phyloP scores from a whole-genome alignment of 1,140 invertebrate species.

The Drosophila pseudoananassae region DNA sequence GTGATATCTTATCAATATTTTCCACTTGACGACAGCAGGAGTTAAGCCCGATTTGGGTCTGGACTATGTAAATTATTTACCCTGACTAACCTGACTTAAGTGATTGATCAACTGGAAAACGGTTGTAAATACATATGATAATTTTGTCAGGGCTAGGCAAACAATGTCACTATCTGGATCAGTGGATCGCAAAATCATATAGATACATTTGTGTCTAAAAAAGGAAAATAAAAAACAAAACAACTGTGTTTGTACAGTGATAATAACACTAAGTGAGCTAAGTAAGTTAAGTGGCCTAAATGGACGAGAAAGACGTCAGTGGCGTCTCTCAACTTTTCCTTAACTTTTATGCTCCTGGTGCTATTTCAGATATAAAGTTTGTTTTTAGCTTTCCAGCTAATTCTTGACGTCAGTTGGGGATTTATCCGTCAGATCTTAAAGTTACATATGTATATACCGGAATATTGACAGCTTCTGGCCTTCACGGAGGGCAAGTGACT shows the following conservation, averaged over 20 bases:
- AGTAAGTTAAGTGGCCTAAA: constrained; percentile 21
- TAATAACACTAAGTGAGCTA: constrained; percentile 37
- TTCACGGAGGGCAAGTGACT: constrained; percentile 35
- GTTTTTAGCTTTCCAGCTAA: constrained; percentile 28
- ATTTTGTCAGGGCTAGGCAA: constrained; percentile 26
- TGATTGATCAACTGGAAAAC: constrained; percentile 33
- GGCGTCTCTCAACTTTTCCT: constrained; percentile 7
- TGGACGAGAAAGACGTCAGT: constrained; percentile 46
- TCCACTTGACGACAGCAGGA: constrained; percentile 13
- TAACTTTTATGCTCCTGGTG: constrained; percentile 21
- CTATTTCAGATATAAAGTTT: constrained; percentile 30
- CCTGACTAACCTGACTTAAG: constrained; percentile 5
- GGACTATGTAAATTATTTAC: constrained; percentile 32
- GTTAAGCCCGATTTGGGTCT: constrained; percentile 14
- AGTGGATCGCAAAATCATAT: constrained; percentile 21
- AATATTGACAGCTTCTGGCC: constrained; percentile 23
- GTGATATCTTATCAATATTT: constrained; percentile 40
- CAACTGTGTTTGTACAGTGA: constrained; percentile 41
- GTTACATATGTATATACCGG: neutral
- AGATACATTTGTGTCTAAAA: constrained; percentile 30
- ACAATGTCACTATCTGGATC: constrained; percentile 25
- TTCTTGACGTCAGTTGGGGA: constrained; percentile 33
- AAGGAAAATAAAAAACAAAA: constrained; percentile 17
- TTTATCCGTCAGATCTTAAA: constrained; percentile 4
- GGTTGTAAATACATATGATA: constrained; percentile 17